phyloP scores from a whole-genome alignment of 2,888 invertebrate species.

The Tetragonisca angustula region DNA sequence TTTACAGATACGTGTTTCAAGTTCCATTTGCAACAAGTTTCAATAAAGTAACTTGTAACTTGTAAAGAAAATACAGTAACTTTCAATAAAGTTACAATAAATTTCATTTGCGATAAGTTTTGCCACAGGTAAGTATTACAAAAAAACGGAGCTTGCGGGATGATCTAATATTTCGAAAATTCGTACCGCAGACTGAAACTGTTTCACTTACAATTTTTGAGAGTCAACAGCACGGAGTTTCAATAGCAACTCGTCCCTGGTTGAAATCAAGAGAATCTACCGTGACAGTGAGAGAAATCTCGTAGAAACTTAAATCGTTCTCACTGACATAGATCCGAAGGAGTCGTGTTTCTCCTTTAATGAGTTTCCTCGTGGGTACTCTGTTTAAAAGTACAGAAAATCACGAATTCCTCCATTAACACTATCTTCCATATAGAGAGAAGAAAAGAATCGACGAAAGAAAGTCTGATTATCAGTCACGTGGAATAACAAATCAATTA shows the following conservation, averaged over 20 bases:
- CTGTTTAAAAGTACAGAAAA: not conserved
- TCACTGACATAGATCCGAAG: constrained; percentile 52
- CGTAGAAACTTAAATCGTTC: constrained; percentile 56
- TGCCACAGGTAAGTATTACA: too few species aligned
- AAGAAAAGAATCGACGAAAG: not conserved
- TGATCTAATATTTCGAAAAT: too few species aligned
- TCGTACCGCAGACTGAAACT: too few species aligned
- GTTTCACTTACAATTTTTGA: too few species aligned
- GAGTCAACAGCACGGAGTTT: too few species aligned
- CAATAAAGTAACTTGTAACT: too few species aligned
- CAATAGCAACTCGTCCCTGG: not conserved
- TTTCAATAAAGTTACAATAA: too few species aligned
- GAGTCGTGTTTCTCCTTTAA: constrained; percentile 44
- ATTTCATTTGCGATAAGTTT: too few species aligned
- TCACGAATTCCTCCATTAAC: not conserved
- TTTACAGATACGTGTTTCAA: too few species aligned
- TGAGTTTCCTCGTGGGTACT: constrained; percentile 10
- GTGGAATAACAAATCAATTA: not conserved
- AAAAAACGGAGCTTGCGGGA: too few species aligned
- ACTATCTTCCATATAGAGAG: not conserved
- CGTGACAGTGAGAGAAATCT: constrained; percentile 45
- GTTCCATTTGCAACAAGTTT: too few species aligned
- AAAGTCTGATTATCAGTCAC: not conserved
- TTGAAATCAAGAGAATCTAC: not conserved
- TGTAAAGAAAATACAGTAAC: too few species aligned